A percentile compares a stretch with the other conserved stretches of the same genome.
Conservation (phyloP, 2,113 vertebrate species). For the Mungos mungo region DNA sequence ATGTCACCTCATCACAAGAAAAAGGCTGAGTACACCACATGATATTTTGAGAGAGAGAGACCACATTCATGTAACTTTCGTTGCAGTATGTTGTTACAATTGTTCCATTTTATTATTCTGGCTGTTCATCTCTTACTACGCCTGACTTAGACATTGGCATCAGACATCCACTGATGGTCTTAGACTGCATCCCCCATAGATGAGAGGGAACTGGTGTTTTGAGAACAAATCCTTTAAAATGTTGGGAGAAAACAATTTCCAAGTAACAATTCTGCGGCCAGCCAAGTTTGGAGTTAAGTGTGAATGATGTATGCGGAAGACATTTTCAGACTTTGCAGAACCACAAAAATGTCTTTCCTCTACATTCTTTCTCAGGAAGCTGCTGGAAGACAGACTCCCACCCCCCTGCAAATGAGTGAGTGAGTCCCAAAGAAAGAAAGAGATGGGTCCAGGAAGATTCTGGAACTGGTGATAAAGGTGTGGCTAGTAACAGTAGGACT, state of each 20-base stretch:
- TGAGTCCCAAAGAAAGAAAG: not conserved
- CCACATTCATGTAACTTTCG: not conserved
- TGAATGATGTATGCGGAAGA: not conserved
- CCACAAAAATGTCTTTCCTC: not conserved
- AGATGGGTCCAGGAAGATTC: not conserved
- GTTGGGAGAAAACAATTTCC: not conserved
- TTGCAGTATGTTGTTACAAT: no score
- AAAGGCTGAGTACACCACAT: not conserved
- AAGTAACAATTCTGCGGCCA: not conserved
- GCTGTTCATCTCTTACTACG: not conserved
- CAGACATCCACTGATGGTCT: not conserved
- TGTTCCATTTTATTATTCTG: not conserved
- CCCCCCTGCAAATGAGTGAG: not conserved
- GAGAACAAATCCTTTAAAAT: not conserved
- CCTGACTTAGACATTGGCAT: not conserved
- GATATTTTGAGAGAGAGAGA: not conserved
- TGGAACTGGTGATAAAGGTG: not conserved
- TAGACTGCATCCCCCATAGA: not conserved
- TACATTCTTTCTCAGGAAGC: not conserved
- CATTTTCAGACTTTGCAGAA: slow-evolving; percentile 6
- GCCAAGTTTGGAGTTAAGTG: slow-evolving; percentile 4
- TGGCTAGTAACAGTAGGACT: not conserved
- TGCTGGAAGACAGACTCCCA: not conserved
- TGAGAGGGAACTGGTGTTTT: not conserved
- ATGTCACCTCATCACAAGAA: not conserved